Evolutionary conservation across 2,797 vertebrate species (phyloP).

Genomic region (Scarus forsteni): DNA sequence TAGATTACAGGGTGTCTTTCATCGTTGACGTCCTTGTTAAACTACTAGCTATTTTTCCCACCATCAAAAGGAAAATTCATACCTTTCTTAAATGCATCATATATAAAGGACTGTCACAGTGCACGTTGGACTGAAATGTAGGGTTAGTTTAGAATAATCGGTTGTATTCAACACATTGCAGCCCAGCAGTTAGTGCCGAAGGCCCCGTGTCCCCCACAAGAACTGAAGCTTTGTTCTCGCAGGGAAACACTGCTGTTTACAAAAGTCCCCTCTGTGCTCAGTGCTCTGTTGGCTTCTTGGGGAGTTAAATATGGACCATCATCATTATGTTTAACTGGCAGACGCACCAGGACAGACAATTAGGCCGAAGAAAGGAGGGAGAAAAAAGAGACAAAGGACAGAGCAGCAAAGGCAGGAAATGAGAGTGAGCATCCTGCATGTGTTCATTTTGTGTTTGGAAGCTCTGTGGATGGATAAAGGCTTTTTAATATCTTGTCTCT

Average conservation of each 20-base stretch:
- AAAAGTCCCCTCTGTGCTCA: constrained; percentile 11
- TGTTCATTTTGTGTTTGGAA: not conserved
- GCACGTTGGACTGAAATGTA: not conserved
- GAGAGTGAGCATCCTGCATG: not conserved
- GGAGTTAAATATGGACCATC: constrained; percentile 32
- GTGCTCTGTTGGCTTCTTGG: not conserved
- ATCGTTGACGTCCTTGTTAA: constrained; percentile 15
- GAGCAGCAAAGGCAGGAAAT: constrained; percentile 9
- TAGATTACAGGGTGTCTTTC: constrained; percentile 30
- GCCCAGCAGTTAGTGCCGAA: not conserved
- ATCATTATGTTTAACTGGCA: constrained; percentile 35
- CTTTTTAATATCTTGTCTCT: not conserved
- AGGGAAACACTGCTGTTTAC: constrained; percentile 8
- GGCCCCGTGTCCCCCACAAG: not conserved
- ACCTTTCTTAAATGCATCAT: not conserved
- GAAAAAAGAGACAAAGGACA: constrained; percentile 12
- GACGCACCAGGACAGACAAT: constrained; percentile 22
- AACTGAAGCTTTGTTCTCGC: constrained; percentile 17
- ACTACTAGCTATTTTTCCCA: constrained; percentile 10
- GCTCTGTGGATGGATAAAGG: not conserved
- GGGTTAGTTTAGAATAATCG: not conserved
- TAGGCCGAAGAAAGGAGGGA: not conserved
- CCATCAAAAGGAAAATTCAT: constrained; percentile 2
- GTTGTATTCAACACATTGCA: not conserved
- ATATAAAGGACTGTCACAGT: not conserved